These are phyloP conservation scores for Neoitamus cyanurus DNA, from an alignment of 2,888 invertebrate genomes.

Conservation along the genomic window DNA sequence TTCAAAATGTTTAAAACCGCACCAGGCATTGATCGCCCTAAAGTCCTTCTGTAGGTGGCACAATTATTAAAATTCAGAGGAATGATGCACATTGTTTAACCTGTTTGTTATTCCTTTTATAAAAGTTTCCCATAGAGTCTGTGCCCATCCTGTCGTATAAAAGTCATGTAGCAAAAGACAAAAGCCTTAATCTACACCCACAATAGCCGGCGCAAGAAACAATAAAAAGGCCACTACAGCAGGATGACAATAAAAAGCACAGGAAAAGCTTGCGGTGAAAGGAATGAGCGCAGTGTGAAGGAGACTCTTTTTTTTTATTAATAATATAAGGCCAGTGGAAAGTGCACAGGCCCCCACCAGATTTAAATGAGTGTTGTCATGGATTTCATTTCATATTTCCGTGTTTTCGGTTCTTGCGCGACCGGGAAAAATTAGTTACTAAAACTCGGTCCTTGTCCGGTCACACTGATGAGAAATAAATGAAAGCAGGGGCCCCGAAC, in stretches of 20 bases:
- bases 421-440: slow-evolving; percentile 7
- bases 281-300: background rate
- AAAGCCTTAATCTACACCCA: slow-evolving; percentile 36
- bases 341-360: background rate
- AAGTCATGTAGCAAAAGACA: slow-evolving; percentile 40
- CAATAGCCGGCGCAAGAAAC: slow-evolving; percentile 29
- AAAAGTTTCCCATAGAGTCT: slow-evolving; percentile 13
- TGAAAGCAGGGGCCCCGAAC: background rate
- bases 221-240: slow-evolving; percentile 16
- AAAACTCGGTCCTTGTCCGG: background rate
- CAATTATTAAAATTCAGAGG: slow-evolving; percentile 27
- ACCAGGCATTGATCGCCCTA: background rate
- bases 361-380: slow-evolving; percentile 24
- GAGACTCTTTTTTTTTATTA: background rate
- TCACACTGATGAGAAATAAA: slow-evolving; percentile 9
- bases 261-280: slow-evolving; percentile 19
- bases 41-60: slow-evolving; percentile 16
- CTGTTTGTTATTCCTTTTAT: slow-evolving; percentile 23
- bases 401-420: background rate
- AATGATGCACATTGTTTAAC: slow-evolving; percentile 6
- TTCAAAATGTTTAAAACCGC: background rate
- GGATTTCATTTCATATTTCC: slow-evolving; percentile 17
- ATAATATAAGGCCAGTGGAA: background rate
- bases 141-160: slow-evolving; percentile 32
- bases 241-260: background rate